Conservation (phyloP, 1,140 invertebrate species). For the Wiebesia pumilae region DNA sequence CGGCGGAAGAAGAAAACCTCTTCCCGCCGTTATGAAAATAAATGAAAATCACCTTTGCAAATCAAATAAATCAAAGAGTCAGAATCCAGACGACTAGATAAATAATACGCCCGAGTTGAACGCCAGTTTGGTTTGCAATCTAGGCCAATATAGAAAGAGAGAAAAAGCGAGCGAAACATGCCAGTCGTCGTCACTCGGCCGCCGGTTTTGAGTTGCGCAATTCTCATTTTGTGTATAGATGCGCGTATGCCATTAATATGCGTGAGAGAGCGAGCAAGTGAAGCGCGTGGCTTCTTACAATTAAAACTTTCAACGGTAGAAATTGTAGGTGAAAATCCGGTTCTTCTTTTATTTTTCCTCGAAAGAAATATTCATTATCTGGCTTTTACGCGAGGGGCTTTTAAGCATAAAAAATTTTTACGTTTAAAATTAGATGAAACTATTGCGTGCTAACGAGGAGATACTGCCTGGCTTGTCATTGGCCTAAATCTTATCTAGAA, state of each 20-base stretch:
- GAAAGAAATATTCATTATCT: not conserved
- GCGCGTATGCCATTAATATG: not conserved
- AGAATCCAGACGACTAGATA: not conserved
- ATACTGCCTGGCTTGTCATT: not conserved
- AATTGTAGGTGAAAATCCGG: too few species aligned
- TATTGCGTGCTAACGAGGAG: not conserved
- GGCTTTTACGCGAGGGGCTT: too few species aligned
- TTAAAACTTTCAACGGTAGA: not conserved
- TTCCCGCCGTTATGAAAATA: too few species aligned
- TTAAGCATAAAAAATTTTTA: not conserved
- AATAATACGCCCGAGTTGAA: not conserved
- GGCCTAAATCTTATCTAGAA: not conserved
- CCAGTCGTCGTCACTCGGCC: constrained; percentile 6
- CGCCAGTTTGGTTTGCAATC: constrained; percentile 45
- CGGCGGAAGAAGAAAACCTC: too few species aligned
- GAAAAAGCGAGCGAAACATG: constrained; percentile 11
- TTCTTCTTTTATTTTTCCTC: not conserved
- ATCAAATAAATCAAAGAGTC: constrained; percentile 5
- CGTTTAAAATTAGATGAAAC: not conserved
- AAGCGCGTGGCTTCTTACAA: not conserved
- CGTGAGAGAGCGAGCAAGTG: not conserved
- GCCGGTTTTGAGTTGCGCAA: constrained; percentile 11
- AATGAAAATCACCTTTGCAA: not conserved
- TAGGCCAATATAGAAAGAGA: constrained; percentile 58
- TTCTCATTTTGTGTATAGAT: not conserved